Base-by-base conservation (phyloP, 2,888 invertebrate genomes). In the Creontiades dilutus region DNA sequence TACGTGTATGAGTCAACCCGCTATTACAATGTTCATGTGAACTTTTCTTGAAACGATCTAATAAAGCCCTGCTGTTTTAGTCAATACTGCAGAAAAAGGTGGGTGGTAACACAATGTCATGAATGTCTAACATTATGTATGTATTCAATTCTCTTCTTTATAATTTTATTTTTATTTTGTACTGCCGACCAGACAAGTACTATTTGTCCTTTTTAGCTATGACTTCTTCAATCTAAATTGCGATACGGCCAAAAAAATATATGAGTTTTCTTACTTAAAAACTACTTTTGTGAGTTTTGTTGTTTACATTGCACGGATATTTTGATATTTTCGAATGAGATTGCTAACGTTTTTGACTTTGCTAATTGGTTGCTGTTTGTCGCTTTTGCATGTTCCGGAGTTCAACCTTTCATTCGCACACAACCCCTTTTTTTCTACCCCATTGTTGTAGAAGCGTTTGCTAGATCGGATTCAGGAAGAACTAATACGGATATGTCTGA, bases 401-500 rank as follows among this genome's bases (percentile, higher is more conserved):
- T 85, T 78, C 48, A 55, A 76, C 27, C 55, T 55, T 78, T 78
- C 37, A 37, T 48, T 28, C 13, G 76, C 80, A 78, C 16, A 11
- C n/a, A 19, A 28, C 37, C 86, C 75, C 47, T 46, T 86, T 86
- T n/a, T 37, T 86, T 86, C 52, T 75, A 57, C 78, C 52, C 76
- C 27, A 78, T 80, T 90, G 81, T 90, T 91, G 88, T 90, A 92
- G 92, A 92, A 90, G 90, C 91, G 46, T 90, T 92, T 86, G 91
- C 91, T 68, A 90, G 92, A 84, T 91, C 92, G 75, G 92, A 92
- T 84, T 92, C 92, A 16, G 92, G 92, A 48, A 91, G 90, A 90
- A 92, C 92, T 16, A 92, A 92, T 47, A 92, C 95, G 55, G 97
- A 97, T 93, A 94, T 97, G 86, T 97, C 97, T n/a, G 97, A 97